These are phyloP conservation scores for Trachelus troglodyta DNA, from an alignment of 2,888 invertebrate species.

Conservation along the genomic window DNA sequence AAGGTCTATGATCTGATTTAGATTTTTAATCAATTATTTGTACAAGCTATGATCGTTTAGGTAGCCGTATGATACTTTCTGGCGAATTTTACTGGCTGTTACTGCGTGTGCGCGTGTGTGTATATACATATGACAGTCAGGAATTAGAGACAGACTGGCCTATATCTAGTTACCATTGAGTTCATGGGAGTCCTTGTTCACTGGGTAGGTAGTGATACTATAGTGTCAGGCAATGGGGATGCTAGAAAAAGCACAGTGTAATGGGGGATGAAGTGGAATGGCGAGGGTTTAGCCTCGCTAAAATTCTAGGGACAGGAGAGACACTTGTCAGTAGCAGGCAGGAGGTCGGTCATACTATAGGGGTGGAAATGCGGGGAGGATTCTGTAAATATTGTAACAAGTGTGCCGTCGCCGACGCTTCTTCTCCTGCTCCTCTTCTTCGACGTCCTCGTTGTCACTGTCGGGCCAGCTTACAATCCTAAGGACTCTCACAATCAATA, in stretches of 20 bases:
- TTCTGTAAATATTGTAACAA: conserved; percentile 66
- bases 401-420: conserved; percentile 48
- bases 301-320: conserved; percentile 36
- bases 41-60: not conserved
- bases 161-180: not conserved
- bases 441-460: not conserved
- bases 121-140: not conserved
- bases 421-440: not conserved
- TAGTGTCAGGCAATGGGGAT: conserved; percentile 28
- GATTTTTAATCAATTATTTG: not conserved
- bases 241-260: conserved; percentile 19
- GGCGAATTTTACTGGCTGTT: not conserved
- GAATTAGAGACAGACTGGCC: not conserved
- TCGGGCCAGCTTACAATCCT: not conserved
- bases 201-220: not conserved
- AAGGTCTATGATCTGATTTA: not conserved
- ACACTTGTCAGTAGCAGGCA: conserved; percentile 57
- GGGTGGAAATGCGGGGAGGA: conserved; percentile 51
- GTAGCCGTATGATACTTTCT: not conserved
- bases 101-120: not conserved
- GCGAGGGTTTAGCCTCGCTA: not conserved
- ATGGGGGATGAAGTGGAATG: conserved; percentile 7
- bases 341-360: conserved; percentile 41
- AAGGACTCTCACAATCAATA: conserved; percentile 39
- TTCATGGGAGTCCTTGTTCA: not conserved